Percentiles rank a stretch among this genome's conserved stretches.
phyloP scores from a whole-genome alignment of 2,888 invertebrate genomes.

The Cosmorhoe ocellata region DNA sequence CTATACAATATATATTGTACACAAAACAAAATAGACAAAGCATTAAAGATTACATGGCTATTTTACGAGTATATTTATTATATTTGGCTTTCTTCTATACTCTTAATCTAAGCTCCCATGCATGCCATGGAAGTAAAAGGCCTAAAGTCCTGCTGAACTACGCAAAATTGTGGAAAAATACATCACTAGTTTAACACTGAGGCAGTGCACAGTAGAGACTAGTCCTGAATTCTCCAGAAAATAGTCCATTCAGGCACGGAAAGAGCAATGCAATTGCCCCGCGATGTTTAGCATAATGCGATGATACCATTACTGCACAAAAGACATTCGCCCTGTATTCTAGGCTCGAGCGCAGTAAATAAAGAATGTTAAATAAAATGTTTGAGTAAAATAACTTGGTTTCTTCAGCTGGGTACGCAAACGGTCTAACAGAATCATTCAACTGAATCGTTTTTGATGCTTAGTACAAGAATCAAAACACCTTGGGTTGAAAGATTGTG shows the following conservation, averaged over 20 bases:
- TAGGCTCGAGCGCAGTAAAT: constrained; percentile 21
- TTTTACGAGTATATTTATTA: too few relatives aligned
- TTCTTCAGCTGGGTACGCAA: neutral
- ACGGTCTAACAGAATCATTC: neutral
- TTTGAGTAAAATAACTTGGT: constrained; percentile 16
- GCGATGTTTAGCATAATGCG: constrained; percentile 75
- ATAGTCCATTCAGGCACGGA: constrained; percentile 35
- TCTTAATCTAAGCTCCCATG: too few relatives aligned
- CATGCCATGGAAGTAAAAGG: too few relatives aligned
- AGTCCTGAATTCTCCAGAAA: constrained; percentile 13
- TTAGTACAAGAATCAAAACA: too few relatives aligned
- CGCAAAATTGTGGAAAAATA: neutral
- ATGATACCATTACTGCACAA: constrained; percentile 68
- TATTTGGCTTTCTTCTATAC: too few relatives aligned
- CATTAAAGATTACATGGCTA: too few relatives aligned
- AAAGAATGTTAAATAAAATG: constrained; percentile 25
- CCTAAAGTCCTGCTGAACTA: neutral
- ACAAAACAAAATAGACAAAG: too few relatives aligned
- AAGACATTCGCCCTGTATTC: constrained; percentile 43
- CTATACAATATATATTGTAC: too few relatives aligned
- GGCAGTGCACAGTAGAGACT: neutral
- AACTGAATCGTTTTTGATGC: too few relatives aligned
- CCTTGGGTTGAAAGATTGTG: too few relatives aligned
- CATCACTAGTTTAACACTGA: too few relatives aligned
- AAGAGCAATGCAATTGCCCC: constrained; percentile 62